A percentile compares a stretch with the other conserved stretches of the same genome.
Conservation (phyloP, 2,797 vertebrate species). For the Botia kubotai region DNA sequence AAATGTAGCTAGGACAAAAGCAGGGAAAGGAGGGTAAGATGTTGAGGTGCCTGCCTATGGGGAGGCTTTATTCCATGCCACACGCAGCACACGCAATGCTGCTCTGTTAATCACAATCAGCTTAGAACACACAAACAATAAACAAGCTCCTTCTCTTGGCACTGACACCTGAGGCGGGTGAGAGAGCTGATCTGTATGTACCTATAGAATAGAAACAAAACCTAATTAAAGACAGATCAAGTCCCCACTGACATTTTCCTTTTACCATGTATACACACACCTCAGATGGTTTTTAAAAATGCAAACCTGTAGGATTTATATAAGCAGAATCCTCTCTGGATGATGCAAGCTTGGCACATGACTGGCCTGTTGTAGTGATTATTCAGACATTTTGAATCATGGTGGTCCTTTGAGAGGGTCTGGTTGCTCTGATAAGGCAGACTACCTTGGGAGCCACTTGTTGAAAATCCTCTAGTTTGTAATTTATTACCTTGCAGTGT, state of each 20-base stretch:
- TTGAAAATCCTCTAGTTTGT: constrained; percentile 17
- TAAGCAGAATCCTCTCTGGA: constrained; percentile 34
- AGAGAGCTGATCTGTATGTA: constrained; percentile 60
- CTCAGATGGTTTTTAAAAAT: constrained; percentile 28
- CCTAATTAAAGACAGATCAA: constrained; percentile 65
- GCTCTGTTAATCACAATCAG: constrained; percentile 44
- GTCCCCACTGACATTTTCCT: constrained; percentile 18
- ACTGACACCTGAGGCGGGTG: background rate
- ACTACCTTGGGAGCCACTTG: constrained; percentile 36
- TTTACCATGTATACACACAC: constrained; percentile 23
- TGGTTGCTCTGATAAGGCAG: constrained; percentile 10
- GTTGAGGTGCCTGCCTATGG: background rate
- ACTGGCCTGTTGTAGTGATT: background rate
- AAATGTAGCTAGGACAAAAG: too few relatives aligned
- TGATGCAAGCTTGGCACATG: background rate
- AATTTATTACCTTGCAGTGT: constrained; percentile 4
- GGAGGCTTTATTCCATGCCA: constrained; percentile 10
- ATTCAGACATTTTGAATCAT: constrained; percentile 25
- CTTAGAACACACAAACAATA: constrained; percentile 21
- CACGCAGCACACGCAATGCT: background rate
- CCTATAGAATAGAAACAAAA: constrained; percentile 51
- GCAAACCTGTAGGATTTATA: constrained; percentile 35
- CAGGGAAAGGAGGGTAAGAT: background rate
- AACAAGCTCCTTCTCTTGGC: constrained; percentile 52
- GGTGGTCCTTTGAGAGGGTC: constrained; percentile 9